Percentiles rank a stretch among this genome's conserved stretches.
Evolutionary conservation across 2,888 invertebrate genomes (phyloP).

Genomic region (Elysia crispata): DNA sequence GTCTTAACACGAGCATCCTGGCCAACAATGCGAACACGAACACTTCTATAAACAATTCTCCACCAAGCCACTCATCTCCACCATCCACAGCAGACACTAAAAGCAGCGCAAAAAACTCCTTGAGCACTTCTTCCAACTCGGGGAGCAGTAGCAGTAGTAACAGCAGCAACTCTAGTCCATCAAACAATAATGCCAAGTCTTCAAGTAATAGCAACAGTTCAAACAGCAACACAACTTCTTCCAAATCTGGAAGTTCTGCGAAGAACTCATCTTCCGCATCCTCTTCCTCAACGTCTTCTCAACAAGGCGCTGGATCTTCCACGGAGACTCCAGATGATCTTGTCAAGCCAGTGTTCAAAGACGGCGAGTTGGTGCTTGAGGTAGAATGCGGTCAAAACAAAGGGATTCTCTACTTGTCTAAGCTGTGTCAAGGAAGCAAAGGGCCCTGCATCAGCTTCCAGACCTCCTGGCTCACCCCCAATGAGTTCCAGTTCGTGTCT

Average conservation of each 20-base stretch:
- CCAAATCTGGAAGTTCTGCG: neutral
- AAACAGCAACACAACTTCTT: neutral
- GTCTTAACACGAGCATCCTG: neutral
- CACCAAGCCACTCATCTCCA: neutral
- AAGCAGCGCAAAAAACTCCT: neutral
- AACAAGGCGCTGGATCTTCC: neutral
- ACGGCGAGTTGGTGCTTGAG: slow-evolving; percentile 72
- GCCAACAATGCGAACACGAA: slow-evolving; percentile 13
- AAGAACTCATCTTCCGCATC: neutral
- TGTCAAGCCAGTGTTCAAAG: slow-evolving; percentile 57
- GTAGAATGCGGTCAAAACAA: slow-evolving; percentile 76
- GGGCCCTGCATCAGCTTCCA: slow-evolving; percentile 77
- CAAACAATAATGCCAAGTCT: neutral
- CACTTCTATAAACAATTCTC: neutral
- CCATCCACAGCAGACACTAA: neutral
- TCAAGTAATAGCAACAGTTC: neutral
- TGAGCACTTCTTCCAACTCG: neutral
- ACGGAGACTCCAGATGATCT: slow-evolving; percentile 53
- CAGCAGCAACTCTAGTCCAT: neutral
- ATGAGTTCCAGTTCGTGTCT: slow-evolving; percentile 78
- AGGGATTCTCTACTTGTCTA: slow-evolving; percentile 74
- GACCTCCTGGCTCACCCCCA: slow-evolving; percentile 78
- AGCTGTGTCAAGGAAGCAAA: slow-evolving; percentile 77
- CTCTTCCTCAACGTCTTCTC: neutral
- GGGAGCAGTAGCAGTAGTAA: slow-evolving; percentile 9